A percentile compares a stretch with the other conserved stretches of the same genome.
phyloP scores from a whole-genome alignment of 2,797 vertebrate species.

The Graptemys geographica region DNA sequence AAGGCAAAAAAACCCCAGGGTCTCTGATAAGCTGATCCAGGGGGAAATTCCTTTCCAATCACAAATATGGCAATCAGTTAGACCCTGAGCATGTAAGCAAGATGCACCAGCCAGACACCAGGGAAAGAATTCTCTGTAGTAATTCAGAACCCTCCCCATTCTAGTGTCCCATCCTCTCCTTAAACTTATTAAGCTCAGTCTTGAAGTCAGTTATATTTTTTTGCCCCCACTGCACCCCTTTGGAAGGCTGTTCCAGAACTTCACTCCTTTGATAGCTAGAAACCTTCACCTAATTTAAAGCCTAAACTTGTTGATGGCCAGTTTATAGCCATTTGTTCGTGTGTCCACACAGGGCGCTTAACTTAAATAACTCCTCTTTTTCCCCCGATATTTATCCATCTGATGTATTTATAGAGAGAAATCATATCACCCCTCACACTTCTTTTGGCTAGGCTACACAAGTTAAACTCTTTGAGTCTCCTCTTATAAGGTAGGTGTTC shows the following conservation, averaged over 20 bases:
- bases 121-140: background rate
- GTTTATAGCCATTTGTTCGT: background rate
- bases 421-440: background rate
- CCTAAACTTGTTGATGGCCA: background rate
- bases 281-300: background rate
- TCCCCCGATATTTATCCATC: background rate
- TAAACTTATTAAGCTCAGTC: background rate
- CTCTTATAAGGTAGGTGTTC: background rate
- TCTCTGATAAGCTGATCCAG: too few relatives aligned
- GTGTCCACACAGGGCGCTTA: background rate
- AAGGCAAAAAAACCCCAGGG: too few relatives aligned
- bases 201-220: background rate
- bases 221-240: background rate
- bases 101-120: too few relatives aligned
- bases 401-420: background rate
- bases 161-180: background rate
- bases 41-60: too few relatives aligned
- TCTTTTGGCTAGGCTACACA: background rate
- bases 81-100: too few relatives aligned
- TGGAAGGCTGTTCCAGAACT: background rate
- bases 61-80: too few relatives aligned
- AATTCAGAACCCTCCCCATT: background rate
- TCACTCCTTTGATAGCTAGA: background rate
- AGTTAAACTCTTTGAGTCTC: background rate
- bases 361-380: background rate